Conservation (phyloP, 2,888 invertebrate species). For the Dolichomitus sp. region DNA sequence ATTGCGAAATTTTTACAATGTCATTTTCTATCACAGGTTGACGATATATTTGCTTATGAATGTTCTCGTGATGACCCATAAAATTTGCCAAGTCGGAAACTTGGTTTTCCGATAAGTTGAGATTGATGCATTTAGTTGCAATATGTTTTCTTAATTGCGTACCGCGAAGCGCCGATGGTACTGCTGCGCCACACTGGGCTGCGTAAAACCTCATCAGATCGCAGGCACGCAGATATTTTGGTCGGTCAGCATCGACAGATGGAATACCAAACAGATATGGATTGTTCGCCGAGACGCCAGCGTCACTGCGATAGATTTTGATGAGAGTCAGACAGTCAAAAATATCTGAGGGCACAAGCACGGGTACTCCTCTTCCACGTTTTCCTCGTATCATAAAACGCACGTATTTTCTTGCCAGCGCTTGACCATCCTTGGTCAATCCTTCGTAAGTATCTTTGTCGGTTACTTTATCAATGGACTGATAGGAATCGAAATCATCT, state of each 20-base stretch:
- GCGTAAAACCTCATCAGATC: slow-evolving; percentile 70
- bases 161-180: slow-evolving; percentile 67
- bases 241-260: slow-evolving; percentile 32
- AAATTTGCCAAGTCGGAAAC: slow-evolving; percentile 59
- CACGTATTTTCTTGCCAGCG: slow-evolving; percentile 58
- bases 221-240: slow-evolving; percentile 71
- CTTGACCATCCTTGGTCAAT: background rate
- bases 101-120: slow-evolving; percentile 56
- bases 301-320: slow-evolving; percentile 44
- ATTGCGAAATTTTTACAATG: slow-evolving; percentile 71
- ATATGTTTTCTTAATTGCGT: slow-evolving; percentile 66
- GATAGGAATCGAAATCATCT: slow-evolving; percentile 68
- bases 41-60: slow-evolving; percentile 68
- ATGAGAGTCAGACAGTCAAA: slow-evolving; percentile 57
- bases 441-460: slow-evolving; percentile 61
- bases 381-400: slow-evolving; percentile 68
- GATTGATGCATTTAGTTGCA: slow-evolving; percentile 64
- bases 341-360: slow-evolving; percentile 58
- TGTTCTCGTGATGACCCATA: slow-evolving; percentile 66
- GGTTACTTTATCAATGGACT: slow-evolving; percentile 63
- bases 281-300: slow-evolving; percentile 59
- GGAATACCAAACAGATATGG: slow-evolving; percentile 66
- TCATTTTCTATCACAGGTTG: slow-evolving; percentile 71
- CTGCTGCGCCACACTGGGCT: slow-evolving; percentile 70
- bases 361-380: slow-evolving; percentile 62